Percentiles rank a stretch among this genome's conserved stretches.
These are phyloP conservation scores for Alexandromys fortis DNA, from an alignment of 2,113 vertebrate species.

Conservation along the genomic window DNA sequence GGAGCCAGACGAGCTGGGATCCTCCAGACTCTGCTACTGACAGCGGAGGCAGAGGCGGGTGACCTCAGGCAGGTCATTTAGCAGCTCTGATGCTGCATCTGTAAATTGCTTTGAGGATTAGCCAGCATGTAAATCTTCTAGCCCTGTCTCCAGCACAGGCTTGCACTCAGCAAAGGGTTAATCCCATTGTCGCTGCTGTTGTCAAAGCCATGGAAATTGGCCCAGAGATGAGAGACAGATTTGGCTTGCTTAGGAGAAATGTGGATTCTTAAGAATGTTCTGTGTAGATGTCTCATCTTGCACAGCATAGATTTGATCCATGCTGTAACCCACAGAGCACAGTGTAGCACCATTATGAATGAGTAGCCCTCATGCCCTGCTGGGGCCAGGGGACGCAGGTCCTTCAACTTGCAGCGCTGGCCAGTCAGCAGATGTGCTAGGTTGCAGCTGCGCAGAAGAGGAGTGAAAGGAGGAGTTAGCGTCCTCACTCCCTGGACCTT, in stretches of 20 bases:
- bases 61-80: conserved; percentile 38
- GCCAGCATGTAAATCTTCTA: conserved; percentile 43
- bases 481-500: not conserved
- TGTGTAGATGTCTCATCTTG: not conserved
- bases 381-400: not conserved
- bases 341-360: not conserved
- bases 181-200: conserved; percentile 20
- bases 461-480: not conserved
- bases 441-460: not conserved
- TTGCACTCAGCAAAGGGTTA: conserved; percentile 23
- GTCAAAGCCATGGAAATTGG: conserved; percentile 40
- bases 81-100: conserved; percentile 39
- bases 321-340: not conserved
- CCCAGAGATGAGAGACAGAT: conserved; percentile 55
- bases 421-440: not conserved
- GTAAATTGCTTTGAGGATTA: conserved; percentile 59
- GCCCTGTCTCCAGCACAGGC: conserved; percentile 29
- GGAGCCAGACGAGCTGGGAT: not conserved
- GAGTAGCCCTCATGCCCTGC: not conserved
- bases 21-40: not conserved
- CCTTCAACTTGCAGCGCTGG: too few species aligned
- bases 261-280: conserved; percentile 42
- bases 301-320: not conserved
- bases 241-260: conserved; percentile 22
- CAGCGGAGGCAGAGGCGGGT: not conserved